Percentiles rank a stretch among this genome's conserved stretches.
Evolutionary conservation across 2,888 invertebrate species (phyloP).

Genomic region (Yponomeuta sedellus): DNA sequence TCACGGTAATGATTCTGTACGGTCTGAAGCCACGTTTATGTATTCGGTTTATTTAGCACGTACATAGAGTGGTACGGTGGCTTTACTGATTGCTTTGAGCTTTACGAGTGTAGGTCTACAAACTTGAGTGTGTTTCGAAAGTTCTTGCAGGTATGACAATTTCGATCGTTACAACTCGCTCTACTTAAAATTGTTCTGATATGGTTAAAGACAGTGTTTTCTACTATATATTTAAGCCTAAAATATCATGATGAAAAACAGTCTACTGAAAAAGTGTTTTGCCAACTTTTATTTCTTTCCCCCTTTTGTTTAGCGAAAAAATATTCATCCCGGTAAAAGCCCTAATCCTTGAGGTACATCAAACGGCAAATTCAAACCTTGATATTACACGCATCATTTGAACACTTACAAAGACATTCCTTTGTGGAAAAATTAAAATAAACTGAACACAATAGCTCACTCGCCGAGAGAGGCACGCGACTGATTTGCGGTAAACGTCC

Average conservation of each 20-base stretch:
- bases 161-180: neutral
- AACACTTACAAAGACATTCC: slow-evolving; percentile 74
- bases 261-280: slow-evolving; percentile 23
- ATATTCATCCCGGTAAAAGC: slow-evolving; percentile 60
- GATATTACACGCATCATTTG: slow-evolving; percentile 74
- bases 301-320: slow-evolving; percentile 56
- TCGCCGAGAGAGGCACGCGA: slow-evolving; percentile 28
- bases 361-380: slow-evolving; percentile 61
- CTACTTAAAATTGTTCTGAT: neutral
- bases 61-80: neutral
- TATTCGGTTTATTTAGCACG: neutral
- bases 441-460: slow-evolving; percentile 52
- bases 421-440: slow-evolving; percentile 68
- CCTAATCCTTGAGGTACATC: slow-evolving; percentile 65
- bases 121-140: too few relatives aligned
- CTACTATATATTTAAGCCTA: neutral
- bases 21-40: neutral
- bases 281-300: slow-evolving; percentile 47
- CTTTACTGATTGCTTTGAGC: neutral
- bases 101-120: too few relatives aligned
- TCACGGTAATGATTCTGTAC: neutral
- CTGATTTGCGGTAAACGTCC: slow-evolving; percentile 40
- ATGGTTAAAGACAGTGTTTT: neutral
- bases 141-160: neutral
- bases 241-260: neutral